Evolutionary conservation across 2,888 invertebrate species (phyloP).

Genomic region (Trissoscelio sp.): DNA sequence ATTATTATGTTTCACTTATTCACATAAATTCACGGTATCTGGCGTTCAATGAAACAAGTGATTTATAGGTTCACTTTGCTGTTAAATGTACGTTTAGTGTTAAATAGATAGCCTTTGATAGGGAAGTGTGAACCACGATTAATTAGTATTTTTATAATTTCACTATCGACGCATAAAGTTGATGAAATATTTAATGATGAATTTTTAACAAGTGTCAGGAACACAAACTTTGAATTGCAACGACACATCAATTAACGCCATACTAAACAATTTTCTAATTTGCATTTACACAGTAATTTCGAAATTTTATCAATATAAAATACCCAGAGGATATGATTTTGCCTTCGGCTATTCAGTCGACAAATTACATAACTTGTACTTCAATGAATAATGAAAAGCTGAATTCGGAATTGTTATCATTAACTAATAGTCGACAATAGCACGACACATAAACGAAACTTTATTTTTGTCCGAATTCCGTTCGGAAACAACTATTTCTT

Average conservation of each 20-base stretch:
- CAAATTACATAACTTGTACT: not conserved
- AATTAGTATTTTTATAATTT: conserved; percentile 24
- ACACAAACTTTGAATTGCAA: not conserved
- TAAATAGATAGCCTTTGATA: conserved; percentile 38
- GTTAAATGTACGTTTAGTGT: conserved; percentile 51
- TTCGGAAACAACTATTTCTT: conserved; percentile 6
- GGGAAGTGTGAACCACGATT: conserved; percentile 14
- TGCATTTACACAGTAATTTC: conserved; percentile 2
- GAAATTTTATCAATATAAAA: not conserved
- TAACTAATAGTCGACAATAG: not conserved
- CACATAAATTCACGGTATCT: conserved; percentile 9
- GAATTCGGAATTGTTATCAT: not conserved
- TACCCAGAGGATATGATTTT: not conserved
- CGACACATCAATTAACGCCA: not conserved
- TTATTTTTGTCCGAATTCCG: conserved; percentile 9
- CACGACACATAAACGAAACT: not conserved
- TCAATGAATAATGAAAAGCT: not conserved
- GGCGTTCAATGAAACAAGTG: conserved; percentile 36
- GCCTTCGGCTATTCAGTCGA: not conserved
- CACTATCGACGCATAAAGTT: conserved; percentile 3
- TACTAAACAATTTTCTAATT: conserved; percentile 26
- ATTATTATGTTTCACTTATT: conserved; percentile 26
- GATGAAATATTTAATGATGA: conserved; percentile 23
- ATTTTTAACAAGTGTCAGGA: not conserved
- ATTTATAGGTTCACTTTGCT: conserved; percentile 42